These are phyloP conservation scores for Napeogenes sylphis DNA, from an alignment of 2,888 invertebrate species.

Conservation along the genomic window DNA sequence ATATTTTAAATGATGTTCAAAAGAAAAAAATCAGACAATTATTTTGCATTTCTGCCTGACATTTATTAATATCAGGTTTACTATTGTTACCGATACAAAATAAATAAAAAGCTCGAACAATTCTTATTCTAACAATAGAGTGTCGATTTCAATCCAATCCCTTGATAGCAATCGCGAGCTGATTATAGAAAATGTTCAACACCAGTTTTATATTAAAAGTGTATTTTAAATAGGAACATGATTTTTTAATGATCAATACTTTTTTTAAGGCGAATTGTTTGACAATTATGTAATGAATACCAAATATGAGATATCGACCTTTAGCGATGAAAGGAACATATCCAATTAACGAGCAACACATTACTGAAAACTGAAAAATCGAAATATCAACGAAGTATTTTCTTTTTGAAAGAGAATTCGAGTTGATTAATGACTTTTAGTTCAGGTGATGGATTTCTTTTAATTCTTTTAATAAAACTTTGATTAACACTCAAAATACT, in stretches of 20 bases:
- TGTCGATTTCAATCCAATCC: slow-evolving; percentile 3
- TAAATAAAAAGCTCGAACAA: background rate
- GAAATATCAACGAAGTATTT: background rate
- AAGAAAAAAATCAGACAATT: too few relatives aligned
- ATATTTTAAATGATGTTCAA: too few relatives aligned
- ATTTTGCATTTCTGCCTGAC: too few relatives aligned
- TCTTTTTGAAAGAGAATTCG: background rate
- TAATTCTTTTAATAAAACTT: background rate
- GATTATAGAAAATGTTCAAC: background rate
- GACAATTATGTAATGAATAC: background rate
- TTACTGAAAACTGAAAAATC: slow-evolving; percentile 1
- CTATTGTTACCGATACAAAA: too few relatives aligned
- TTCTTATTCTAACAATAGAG: slow-evolving; percentile 5
- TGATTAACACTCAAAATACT: background rate
- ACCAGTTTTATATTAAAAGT: background rate
- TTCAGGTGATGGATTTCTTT: background rate
- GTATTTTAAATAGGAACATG: too few relatives aligned
- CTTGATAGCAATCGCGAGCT: slow-evolving; percentile 1
- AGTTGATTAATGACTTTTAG: background rate
- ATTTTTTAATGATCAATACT: background rate
- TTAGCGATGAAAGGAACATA: background rate
- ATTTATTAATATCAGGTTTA: too few relatives aligned
- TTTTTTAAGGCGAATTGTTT: background rate
- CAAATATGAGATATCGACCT: background rate
- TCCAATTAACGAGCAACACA: slow-evolving; percentile 2